Percentiles rank a stretch among this genome's conserved stretches.
Evolutionary conservation across 2,888 invertebrate genomes (phyloP).

Genomic region (Scaptomyza parva): DNA sequence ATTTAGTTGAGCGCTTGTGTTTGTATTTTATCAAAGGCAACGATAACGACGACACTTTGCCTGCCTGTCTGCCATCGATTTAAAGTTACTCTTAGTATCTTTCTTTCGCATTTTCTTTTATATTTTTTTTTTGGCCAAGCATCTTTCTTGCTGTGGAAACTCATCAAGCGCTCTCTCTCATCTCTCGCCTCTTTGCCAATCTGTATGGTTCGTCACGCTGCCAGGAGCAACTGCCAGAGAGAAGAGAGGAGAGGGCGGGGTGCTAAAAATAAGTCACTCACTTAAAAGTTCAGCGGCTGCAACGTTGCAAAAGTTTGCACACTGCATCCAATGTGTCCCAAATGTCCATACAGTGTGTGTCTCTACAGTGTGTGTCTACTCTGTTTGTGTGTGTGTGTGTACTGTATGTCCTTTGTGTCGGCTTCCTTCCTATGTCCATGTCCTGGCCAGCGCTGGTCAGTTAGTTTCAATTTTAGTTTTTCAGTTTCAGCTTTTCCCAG

Average conservation of each 20-base stretch:
- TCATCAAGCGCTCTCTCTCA: slow-evolving; percentile 37
- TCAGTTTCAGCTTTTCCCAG: slow-evolving; percentile 21
- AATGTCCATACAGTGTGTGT: too few relatives aligned
- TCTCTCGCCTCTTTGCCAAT: background rate
- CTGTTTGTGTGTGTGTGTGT: too few relatives aligned
- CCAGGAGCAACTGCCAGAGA: slow-evolving; percentile 40
- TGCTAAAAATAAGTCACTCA: slow-evolving; percentile 81
- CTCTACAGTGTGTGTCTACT: too few relatives aligned
- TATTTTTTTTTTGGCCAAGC: slow-evolving; percentile 12
- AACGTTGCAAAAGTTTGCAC: slow-evolving; percentile 74
- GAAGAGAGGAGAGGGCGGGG: slow-evolving; percentile 16
- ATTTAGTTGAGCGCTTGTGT: slow-evolving; percentile 60
- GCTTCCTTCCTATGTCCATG: slow-evolving; percentile 11
- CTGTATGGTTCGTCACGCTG: slow-evolving; percentile 38
- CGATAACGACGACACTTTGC: slow-evolving; percentile 69
- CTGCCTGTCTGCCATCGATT: slow-evolving; percentile 61
- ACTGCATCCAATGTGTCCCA: slow-evolving; percentile 53
- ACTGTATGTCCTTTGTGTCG: slow-evolving; percentile 8
- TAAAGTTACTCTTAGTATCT: slow-evolving; percentile 32
- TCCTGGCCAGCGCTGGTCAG: slow-evolving; percentile 62
- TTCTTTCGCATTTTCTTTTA: background rate
- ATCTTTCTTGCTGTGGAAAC: slow-evolving; percentile 37
- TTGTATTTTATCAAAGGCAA: slow-evolving; percentile 68
- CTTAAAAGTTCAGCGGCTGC: slow-evolving; percentile 74
- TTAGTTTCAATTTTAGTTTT: slow-evolving; percentile 79